These are phyloP conservation scores for Zonitis immaculata DNA, from an alignment of 2,888 invertebrate genomes.

Conservation along the genomic window DNA sequence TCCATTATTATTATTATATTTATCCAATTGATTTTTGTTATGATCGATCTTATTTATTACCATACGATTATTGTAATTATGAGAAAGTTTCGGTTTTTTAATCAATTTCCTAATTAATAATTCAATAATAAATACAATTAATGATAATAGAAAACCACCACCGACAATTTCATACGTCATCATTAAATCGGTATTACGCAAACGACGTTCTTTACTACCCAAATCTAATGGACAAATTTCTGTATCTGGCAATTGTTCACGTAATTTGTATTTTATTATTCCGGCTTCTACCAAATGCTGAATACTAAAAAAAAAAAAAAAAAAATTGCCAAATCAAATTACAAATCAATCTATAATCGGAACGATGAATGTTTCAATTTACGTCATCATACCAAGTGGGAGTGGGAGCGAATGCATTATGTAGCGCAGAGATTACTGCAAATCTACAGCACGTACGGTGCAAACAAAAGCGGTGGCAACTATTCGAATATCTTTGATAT, in stretches of 20 bases:
- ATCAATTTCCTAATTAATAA: constrained; percentile 36
- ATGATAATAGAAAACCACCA: constrained; percentile 62
- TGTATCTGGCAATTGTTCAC: constrained; percentile 63
- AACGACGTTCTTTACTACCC: constrained; percentile 72
- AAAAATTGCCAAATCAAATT: no score
- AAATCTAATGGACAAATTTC: constrained; percentile 78
- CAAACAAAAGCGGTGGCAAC: no score
- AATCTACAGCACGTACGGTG: no score
- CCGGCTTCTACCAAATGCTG: constrained; percentile 69
- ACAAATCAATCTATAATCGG: no score
- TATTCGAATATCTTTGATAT: no score
- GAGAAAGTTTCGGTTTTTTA: constrained; percentile 2
- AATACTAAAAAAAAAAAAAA: constrained; percentile 52
- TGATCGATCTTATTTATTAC: constrained; percentile 2
- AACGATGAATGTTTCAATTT: no score
- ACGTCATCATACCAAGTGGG: no score
- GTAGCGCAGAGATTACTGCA: no score
- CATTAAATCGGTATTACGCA: constrained; percentile 69
- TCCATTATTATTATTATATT: constrained; percentile 19
- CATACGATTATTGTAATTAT: no score
- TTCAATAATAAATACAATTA: constrained; percentile 64
- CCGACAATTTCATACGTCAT: constrained; percentile 77
- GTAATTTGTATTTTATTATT: constrained; percentile 63
- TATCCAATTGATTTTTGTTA: constrained; percentile 10
- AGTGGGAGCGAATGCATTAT: no score